Base-by-base conservation (phyloP, 2,113 vertebrate species). In the Cryptotis parvus region DNA sequence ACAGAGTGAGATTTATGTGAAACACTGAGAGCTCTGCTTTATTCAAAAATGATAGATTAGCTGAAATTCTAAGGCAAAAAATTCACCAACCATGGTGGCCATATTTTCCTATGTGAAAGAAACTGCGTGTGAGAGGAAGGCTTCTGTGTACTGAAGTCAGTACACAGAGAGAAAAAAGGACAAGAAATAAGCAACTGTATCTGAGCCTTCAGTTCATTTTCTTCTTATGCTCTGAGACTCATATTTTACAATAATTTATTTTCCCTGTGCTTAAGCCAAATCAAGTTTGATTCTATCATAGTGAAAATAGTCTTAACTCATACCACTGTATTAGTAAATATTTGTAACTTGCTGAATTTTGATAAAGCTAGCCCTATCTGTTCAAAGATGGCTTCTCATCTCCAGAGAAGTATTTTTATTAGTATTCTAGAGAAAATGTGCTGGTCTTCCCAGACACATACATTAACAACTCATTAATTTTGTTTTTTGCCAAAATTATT, bases 401-500 rank as follows among this genome's bases (percentile, higher is more conserved):
- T 75, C 43, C 9, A 35, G 14, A 49, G 55, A 75, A 74, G n/a
- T n/a, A 37, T 75, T 41, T 90, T 87, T 49, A 70, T 7, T 1
- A 58, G 18, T 35, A 16, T 4, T 27, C 26, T 45, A 73, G 6
- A 75, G 35, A 78, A 3, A 85, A 43, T 1, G 14, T 22, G 26
- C 43, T 15, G 2, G 18, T 35, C 33, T 81, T 29, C 7, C 35
- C 49, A 27, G 55, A 35, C 31, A 85, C 29, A 6, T 58, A 78
- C 82, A 63, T 87, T 77, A 87, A 49, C 4, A 61, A 83, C 29
- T 1, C 10, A 31, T 76, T 78, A 52, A 58, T 58, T 22, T 58
- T 6, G 18, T 43, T 49, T 29, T 74, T 58, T 65, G 39, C n/a
- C 65, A 83, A 91, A 93, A 69, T 76, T 35, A 66, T 73, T 80